Conservation (phyloP, 35 echinoderm and acorn worm genomes). For the Lytechinus pictus region DNA sequence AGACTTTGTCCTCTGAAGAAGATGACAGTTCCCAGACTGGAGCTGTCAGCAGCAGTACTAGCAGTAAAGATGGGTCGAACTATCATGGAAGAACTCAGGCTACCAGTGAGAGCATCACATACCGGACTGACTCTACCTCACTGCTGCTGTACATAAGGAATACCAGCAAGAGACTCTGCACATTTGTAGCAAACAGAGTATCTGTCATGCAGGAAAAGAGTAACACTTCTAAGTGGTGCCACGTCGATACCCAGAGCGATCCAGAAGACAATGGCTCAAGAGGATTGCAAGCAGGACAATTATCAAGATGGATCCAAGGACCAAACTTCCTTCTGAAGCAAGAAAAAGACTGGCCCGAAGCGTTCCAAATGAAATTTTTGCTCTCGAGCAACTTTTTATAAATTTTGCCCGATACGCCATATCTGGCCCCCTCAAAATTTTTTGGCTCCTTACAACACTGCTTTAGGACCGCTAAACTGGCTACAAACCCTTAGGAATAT, state of each 20-base stretch:
- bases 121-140: slow-evolving; percentile 77
- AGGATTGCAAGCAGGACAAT: slow-evolving; percentile 31
- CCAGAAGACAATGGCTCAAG: slow-evolving; percentile 44
- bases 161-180: slow-evolving; percentile 47
- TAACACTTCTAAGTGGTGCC: neutral
- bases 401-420: too few relatives aligned
- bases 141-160: slow-evolving; percentile 70
- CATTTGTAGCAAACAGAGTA: slow-evolving; percentile 65
- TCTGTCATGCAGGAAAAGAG: slow-evolving; percentile 33
- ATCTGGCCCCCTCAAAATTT: too few relatives aligned
- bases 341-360: neutral
- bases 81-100: slow-evolving; percentile 64
- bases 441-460: too few relatives aligned
- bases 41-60: slow-evolving; percentile 69
- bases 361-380: too few relatives aligned
- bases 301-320: slow-evolving; percentile 22
- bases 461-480: too few relatives aligned
- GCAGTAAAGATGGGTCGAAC: slow-evolving; percentile 51
- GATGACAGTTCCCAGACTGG: slow-evolving; percentile 70
- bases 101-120: slow-evolving; percentile 44
- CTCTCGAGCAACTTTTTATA: too few relatives aligned
- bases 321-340: neutral
- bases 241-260: slow-evolving; percentile 62
- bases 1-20: slow-evolving; percentile 76
- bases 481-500: too few relatives aligned